These are phyloP conservation scores for Heloderma charlesbogerti DNA, from an alignment of 2,113 vertebrate genomes.

Conservation along the genomic window DNA sequence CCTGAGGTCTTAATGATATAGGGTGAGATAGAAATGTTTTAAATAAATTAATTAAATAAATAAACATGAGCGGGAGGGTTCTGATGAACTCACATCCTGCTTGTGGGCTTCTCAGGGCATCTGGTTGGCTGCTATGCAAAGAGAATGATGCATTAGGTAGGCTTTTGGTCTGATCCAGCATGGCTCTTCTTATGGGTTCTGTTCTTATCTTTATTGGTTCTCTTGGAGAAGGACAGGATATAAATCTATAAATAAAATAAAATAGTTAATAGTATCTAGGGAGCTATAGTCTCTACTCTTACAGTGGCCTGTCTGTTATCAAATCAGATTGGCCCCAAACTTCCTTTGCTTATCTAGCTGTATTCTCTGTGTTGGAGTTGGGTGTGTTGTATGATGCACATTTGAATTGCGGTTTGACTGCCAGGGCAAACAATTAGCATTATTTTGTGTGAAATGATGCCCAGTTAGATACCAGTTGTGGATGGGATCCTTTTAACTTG, in stretches of 20 bases:
- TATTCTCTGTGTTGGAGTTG: not conserved
- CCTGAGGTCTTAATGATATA: too few species aligned
- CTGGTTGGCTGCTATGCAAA: too few species aligned
- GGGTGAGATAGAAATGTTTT: too few species aligned
- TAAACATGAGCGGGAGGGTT: too few species aligned
- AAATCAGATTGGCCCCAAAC: not conserved
- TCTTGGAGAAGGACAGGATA: not conserved
- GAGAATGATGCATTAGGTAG: too few species aligned
- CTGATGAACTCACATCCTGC: too few species aligned
- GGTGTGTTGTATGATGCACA: not conserved
- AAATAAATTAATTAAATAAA: too few species aligned
- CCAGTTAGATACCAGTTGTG: constrained; percentile 8
- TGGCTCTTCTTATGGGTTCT: too few species aligned
- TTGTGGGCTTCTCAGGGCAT: too few species aligned
- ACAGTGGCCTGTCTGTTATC: not conserved
- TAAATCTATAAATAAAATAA: not conserved
- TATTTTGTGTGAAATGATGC: not conserved
- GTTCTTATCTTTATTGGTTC: not conserved
- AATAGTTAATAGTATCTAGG: not conserved
- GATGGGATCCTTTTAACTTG: not conserved
- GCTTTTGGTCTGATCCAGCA: too few species aligned
- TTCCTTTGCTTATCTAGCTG: not conserved
- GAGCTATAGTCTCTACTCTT: not conserved
- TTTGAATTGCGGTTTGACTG: too few species aligned
- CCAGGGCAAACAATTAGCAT: not conserved